A percentile compares a stretch with the other conserved stretches of the same genome.
Conservation (phyloP, 1,140 invertebrate genomes). For the Drosophila nasuta region DNA sequence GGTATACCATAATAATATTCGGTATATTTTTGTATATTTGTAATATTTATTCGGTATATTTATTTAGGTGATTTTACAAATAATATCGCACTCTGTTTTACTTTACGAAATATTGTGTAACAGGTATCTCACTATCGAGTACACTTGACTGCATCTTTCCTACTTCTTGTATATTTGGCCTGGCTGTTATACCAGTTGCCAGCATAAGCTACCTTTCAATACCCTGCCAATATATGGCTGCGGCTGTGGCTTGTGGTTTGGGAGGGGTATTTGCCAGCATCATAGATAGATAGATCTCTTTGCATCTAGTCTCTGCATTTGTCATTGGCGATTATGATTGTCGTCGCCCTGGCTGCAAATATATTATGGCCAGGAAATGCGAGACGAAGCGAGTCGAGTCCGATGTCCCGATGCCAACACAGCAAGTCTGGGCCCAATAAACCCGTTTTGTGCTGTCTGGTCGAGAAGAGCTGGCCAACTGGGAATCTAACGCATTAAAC, state of each 20-base stretch:
- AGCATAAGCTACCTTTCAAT: slow-evolving; percentile 34
- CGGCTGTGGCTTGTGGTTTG: too few species aligned
- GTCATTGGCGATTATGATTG: slow-evolving; percentile 77
- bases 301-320: slow-evolving; percentile 57
- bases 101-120: too few species aligned
- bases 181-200: slow-evolving; percentile 43
- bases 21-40: too few species aligned
- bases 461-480: slow-evolving; percentile 20
- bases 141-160: too few species aligned
- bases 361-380: slow-evolving; percentile 69
- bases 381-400: background rate
- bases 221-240: slow-evolving; percentile 20
- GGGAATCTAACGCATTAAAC: slow-evolving; percentile 61
- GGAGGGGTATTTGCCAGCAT: background rate
- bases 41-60: too few species aligned
- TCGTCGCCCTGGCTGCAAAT: slow-evolving; percentile 61
- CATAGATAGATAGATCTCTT: slow-evolving; percentile 8
- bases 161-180: slow-evolving; percentile 23
- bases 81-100: too few species aligned
- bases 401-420: background rate
- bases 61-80: too few species aligned
- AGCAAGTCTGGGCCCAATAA: slow-evolving; percentile 17
- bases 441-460: slow-evolving; percentile 24
- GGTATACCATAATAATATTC: too few species aligned
- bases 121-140: too few species aligned